Base-by-base conservation (phyloP, 2,113 vertebrate species). In the Callocephalon fimbriatum region DNA sequence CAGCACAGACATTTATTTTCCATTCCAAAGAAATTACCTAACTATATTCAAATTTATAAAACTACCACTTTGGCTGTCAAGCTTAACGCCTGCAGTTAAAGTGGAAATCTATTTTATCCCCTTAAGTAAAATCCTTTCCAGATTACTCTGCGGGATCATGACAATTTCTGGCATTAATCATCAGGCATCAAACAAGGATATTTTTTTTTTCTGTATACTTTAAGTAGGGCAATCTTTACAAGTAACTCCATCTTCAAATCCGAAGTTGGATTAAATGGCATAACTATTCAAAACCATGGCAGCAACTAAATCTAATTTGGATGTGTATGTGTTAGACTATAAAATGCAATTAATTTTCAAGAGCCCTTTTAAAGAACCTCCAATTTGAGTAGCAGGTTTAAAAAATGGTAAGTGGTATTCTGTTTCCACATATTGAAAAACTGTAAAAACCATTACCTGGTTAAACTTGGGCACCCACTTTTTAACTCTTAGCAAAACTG, bases 71-170 rank as follows among this genome's bases (percentile, higher is more conserved):
- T 48, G 47, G 53, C 93, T 90, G 87, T 91, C 83, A 93, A 94
- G 63, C 56, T 93, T 83, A 96, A 47, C 68, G 74, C 42, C 54
- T 29, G 42, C 29, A 70, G 76, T 75, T 90, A 53, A 92, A 94
- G 59, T 27, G 6, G 95, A 88, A 95, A 92, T 53, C 20, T 91
- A 66, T 77, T 96, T 80, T 63, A 93, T 90, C 81, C 89, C 54
- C 58, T 65, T 86, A 90, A 96, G 79, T 67, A 88, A 97, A 97
- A 96, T 96, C 95, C 88, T 91, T 89, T 74, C 81, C 81, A 94
- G 66, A 97, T 95, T 92, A 95, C n/a, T 68, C 50, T 40, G 35
- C 21, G 75, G 88, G 87, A 96, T 95, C 94, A 92, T 76, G 70
- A 93, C 87, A 89, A 88, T 70, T 95, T 96, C 68, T 86, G 76